Evolutionary conservation across 2,113 vertebrate species (phyloP).

Genomic region (Chloebia gouldiae): DNA sequence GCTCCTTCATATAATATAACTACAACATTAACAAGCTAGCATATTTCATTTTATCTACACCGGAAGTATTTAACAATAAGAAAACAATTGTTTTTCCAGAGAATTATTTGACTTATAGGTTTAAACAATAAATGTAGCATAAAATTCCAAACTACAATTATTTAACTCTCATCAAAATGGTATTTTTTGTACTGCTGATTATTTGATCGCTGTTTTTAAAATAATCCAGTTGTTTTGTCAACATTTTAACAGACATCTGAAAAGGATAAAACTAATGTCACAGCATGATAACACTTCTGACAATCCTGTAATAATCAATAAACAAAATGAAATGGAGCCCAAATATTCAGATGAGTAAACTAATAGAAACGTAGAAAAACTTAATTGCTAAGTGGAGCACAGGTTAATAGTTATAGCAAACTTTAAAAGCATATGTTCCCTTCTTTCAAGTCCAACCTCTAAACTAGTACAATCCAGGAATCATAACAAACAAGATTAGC

Average conservation of each 20-base stretch:
- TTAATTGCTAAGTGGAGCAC: neutral
- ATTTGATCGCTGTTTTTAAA: neutral
- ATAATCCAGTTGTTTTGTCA: neutral
- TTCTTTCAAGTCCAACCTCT: neutral
- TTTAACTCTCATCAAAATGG: neutral
- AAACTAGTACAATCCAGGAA: neutral
- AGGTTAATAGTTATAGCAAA: neutral
- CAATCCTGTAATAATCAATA: neutral
- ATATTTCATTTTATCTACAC: neutral
- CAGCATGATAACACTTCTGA: neutral
- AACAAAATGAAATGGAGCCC: neutral
- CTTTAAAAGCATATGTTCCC: neutral
- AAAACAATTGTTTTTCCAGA: neutral
- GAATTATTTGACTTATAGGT: neutral
- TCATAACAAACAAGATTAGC: neutral
- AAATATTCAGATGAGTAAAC: neutral
- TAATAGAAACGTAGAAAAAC: neutral
- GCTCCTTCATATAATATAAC: neutral
- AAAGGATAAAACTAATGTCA: neutral
- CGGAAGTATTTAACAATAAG: neutral
- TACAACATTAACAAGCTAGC: neutral
- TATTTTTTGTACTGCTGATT: neutral
- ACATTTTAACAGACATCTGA: neutral
- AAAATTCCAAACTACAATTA: neutral
- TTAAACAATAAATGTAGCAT: neutral